phyloP scores from a whole-genome alignment of 2,888 invertebrate genomes.

The Rhopalosiphum nymphaeae region DNA sequence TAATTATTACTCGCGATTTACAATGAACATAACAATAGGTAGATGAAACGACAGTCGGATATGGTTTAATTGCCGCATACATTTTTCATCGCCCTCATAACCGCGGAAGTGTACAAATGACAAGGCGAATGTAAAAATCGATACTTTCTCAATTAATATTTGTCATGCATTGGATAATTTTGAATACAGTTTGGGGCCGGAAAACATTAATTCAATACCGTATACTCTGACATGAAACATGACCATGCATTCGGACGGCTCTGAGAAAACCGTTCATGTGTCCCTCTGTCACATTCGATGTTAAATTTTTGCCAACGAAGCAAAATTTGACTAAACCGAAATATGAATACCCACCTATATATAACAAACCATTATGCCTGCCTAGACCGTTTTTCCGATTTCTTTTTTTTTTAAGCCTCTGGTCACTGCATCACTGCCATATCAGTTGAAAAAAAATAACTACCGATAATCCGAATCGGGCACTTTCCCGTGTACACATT shows the following conservation, averaged over 20 bases:
- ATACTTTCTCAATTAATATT: slow-evolving; percentile 15
- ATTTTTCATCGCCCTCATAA: slow-evolving; percentile 8
- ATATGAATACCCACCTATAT: not conserved
- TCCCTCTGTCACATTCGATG: not conserved
- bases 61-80: not conserved
- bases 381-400: not conserved
- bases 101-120: not conserved
- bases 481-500: not conserved
- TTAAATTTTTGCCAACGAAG: not conserved
- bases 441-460: not conserved
- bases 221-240: not conserved
- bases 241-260: not conserved
- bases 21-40: not conserved
- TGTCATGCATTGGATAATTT: not conserved
- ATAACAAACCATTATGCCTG: not conserved
- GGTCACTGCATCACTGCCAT: not conserved
- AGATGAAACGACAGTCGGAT: not conserved
- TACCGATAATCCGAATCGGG: not conserved
- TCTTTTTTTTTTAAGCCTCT: not conserved
- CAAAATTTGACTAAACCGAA: not conserved
- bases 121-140: not conserved
- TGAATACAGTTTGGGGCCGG: not conserved
- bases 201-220: not conserved
- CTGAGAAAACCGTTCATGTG: not conserved
- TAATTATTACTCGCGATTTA: not conserved